Evolutionary conservation across 2,113 vertebrate species (phyloP).

Genomic region (Bos javanicus): DNA sequence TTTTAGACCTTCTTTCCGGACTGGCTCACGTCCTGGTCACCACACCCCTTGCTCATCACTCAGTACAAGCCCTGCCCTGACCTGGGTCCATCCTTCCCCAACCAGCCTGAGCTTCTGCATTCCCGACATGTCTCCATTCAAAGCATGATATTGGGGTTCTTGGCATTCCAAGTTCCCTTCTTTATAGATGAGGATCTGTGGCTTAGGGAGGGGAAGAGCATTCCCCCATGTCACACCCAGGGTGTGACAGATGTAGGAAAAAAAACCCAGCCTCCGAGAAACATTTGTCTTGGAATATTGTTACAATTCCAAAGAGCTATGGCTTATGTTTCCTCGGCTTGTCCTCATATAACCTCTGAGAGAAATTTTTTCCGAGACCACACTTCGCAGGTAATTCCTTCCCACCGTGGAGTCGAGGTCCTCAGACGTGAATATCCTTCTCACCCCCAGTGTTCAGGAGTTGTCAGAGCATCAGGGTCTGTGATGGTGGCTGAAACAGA

Average conservation of each 20-base stretch:
- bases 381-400: conserved; percentile 29
- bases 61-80: not conserved
- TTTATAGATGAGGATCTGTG: not conserved
- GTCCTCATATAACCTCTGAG: not conserved
- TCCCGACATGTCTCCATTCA: not conserved
- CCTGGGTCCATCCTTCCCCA: not conserved
- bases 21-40: not conserved
- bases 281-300: conserved; percentile 11
- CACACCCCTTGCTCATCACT: not conserved
- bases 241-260: not conserved
- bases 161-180: not conserved
- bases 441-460: not conserved
- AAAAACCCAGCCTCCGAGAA: not conserved
- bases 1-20: not conserved
- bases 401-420: not conserved
- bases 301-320: not conserved
- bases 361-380: not conserved
- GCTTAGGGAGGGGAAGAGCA: not conserved
- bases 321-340: not conserved
- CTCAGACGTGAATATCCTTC: not conserved
- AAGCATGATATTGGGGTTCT: not conserved
- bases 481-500: not conserved
- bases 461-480: not conserved
- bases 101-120: not conserved
- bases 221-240: not conserved